Evolutionary conservation across 2,888 invertebrate species (phyloP), one percentile per base, ranked within the genome.

Genomic region (Drosophila neotestacea): DNA sequence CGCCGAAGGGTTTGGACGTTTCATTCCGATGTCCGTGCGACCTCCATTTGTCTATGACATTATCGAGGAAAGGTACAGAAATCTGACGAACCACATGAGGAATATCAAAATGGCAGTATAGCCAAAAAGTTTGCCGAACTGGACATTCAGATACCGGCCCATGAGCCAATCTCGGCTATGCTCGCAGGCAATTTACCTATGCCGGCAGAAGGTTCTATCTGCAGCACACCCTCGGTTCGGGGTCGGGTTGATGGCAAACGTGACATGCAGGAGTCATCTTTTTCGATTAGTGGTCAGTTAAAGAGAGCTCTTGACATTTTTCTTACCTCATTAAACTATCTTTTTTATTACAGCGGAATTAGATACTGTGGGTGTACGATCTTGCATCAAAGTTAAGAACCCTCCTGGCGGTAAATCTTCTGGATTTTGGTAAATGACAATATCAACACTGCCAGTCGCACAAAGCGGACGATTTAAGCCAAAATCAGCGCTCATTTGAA

Each of bases 361-460:
- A 30, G 96, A 96, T 92, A 96, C 95, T 63, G 93, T 94, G 11
- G 95, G 95, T 63, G 94, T 95, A 81, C 95, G 96, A 90, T 95
- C 97, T 0, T 96, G 96, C 68, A 97, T 97, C 65, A 95, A 96
- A 83, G 97, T 98, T 2, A 95, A 96, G 92, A 96, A 97, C 94
- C 98, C 98, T 7, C 98, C 98, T 3, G 98, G 98, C 81, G 98
- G 98, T 51, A 96, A 96, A 92, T 97, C 97, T 7, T 96, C 97
- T 64, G 95, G 94, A 60, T 95, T 97, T 91, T 97, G 97, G 97
- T 97, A 96, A 95, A 92, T 7, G 10, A 9, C 30, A 39, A 11
- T 10, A 28, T 11, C 16, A 34, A 55, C 7, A 6, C 50, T 34
- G 38, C 36, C 16, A 38, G 16, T 9, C 69, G 75, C 75, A 76